phyloP scores from a whole-genome alignment of 2,797 vertebrate species.

The Manis crassicaudata region DNA sequence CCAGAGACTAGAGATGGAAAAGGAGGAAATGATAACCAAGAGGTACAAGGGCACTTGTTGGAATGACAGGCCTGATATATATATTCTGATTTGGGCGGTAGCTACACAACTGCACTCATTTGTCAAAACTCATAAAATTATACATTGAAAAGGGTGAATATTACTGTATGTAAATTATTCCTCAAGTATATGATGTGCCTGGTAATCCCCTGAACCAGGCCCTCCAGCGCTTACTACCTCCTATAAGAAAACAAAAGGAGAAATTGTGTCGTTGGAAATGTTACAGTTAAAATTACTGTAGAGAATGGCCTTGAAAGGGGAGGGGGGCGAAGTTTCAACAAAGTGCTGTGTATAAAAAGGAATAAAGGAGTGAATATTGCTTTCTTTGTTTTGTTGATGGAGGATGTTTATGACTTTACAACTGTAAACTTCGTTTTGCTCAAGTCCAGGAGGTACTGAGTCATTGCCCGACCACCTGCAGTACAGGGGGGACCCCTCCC shows the following conservation, averaged over 20 bases:
- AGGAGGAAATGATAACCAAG: neutral
- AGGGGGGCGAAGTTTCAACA: neutral
- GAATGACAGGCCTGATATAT: neutral
- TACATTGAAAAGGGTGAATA: neutral
- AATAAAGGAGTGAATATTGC: neutral
- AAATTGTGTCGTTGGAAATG: neutral
- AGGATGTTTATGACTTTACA: neutral
- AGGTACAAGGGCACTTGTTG: no score
- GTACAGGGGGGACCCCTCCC: neutral
- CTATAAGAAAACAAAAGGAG: neutral
- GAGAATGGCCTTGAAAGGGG: neutral
- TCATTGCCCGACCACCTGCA: neutral
- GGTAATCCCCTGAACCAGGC: neutral
- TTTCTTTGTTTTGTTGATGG: neutral
- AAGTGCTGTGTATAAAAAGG: neutral
- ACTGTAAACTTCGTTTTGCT: neutral
- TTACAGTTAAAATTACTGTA: neutral
- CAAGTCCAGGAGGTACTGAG: neutral
- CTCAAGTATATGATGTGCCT: neutral
- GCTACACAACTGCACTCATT: neutral
- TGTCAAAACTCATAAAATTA: constrained; percentile 23
- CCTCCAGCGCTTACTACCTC: neutral
- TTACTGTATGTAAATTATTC: neutral
- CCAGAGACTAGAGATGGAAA: neutral
- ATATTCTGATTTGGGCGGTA: neutral